Percentiles rank a stretch among this genome's conserved stretches.
phyloP scores from a whole-genome alignment of 2,888 invertebrate species.

The Tinea pellionella region DNA sequence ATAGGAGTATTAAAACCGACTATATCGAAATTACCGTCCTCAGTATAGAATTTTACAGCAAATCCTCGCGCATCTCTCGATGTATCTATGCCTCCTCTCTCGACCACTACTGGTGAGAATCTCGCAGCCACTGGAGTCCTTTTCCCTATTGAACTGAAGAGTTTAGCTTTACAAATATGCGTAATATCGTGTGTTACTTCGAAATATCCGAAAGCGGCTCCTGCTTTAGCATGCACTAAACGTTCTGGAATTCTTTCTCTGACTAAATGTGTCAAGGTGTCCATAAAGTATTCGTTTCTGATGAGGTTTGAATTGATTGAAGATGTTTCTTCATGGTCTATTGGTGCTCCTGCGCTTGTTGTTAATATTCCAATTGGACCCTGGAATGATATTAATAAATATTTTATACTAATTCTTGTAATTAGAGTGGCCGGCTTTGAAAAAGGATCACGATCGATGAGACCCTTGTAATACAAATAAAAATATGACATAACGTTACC shows the following conservation, averaged over 20 bases:
- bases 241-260: slow-evolving; percentile 92
- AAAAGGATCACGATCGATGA: too few species aligned
- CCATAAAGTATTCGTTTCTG: slow-evolving; percentile 81
- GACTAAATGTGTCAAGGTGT: slow-evolving; percentile 81
- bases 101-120: slow-evolving; percentile 85
- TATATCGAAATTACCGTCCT: slow-evolving; percentile 90
- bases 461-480: too few species aligned
- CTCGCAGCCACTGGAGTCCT: slow-evolving; percentile 80
- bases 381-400: slow-evolving; percentile 31
- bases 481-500: neutral
- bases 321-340: slow-evolving; percentile 75
- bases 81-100: slow-evolving; percentile 87
- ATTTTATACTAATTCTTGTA: neutral
- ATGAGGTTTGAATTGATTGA: slow-evolving; percentile 83
- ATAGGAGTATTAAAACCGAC: slow-evolving; percentile 91
- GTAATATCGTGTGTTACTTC: slow-evolving; percentile 86
- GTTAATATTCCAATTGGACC: slow-evolving; percentile 69
- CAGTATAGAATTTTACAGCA: slow-evolving; percentile 90
- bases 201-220: slow-evolving; percentile 87
- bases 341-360: slow-evolving; percentile 81
- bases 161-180: slow-evolving; percentile 78
- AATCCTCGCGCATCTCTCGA: slow-evolving; percentile 90
- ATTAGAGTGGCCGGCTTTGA: neutral
- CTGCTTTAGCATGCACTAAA: slow-evolving; percentile 93
- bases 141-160: slow-evolving; percentile 80